Percentiles rank a stretch among this genome's conserved stretches.
Evolutionary conservation across 1,140 invertebrate genomes (phyloP).

Genomic region (Sycophaga agraensis): DNA sequence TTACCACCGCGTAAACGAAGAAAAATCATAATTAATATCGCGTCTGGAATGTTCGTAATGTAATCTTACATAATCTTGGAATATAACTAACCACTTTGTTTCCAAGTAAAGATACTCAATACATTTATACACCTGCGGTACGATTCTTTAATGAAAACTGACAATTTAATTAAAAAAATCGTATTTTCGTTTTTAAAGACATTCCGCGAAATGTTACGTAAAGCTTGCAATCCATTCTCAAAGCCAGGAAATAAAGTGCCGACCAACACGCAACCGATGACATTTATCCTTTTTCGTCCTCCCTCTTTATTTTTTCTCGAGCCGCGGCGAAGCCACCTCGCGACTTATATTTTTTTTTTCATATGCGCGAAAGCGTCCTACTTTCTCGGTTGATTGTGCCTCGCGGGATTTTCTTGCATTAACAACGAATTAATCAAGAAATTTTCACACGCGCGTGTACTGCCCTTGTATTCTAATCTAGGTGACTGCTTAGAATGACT

Average conservation of each 20-base stretch:
- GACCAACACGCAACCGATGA: neutral
- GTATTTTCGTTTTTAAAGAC: no score
- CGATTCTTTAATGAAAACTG: no score
- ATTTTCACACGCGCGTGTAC: constrained; percentile 1
- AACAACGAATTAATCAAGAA: neutral
- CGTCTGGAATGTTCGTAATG: no score
- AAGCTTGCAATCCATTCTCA: no score
- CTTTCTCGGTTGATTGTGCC: constrained; percentile 12
- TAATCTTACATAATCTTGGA: no score
- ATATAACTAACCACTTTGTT: no score
- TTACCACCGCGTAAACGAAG: no score
- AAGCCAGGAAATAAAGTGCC: neutral
- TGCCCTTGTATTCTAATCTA: neutral
- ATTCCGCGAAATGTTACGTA: no score
- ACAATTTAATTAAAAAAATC: no score
- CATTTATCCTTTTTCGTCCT: neutral
- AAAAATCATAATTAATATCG: no score
- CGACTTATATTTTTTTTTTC: neutral
- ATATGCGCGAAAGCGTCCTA: constrained; percentile 1
- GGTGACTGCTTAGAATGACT: neutral
- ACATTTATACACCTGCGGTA: no score
- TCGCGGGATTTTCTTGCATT: constrained; percentile 11
- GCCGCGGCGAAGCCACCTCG: neutral
- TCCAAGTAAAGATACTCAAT: no score
- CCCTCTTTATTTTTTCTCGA: neutral